Base-by-base conservation (phyloP, 2,113 vertebrate genomes). In the Cyphomyrus plagiostoma region DNA sequence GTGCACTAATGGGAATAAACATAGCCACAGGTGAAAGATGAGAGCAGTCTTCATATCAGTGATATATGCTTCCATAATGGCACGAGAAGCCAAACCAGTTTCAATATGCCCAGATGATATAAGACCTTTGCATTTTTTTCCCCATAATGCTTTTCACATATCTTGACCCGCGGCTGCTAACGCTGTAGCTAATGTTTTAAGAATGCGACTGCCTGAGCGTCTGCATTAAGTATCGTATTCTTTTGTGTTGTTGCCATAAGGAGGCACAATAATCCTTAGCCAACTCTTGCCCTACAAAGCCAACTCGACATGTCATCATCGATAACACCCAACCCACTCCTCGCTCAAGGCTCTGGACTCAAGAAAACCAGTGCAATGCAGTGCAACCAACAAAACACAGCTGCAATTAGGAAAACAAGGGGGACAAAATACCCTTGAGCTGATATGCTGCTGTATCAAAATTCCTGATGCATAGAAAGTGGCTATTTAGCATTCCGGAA, bases 381-480 rank as follows among this genome's bases (percentile, higher is more conserved):
- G 70, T 39, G 70, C 30, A 39, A 77, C 70, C 26, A 80, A 80
- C 35, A 80, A 48, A 84, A 84, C 45, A 46, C 45, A 48, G 82
- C 39, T 56, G 85, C 85, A 87, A 53, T 87, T 49, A 53, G 26
- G 85, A 39, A 23, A n/a, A 87, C 50, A 11, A 6, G 26, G 15
- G 85, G 45, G 5, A 39, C 85, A 39, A 53, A 56, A 56, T 52
- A 87, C 30, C 85, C 50, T 53, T 87, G 49, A 56, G 85, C 26
- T 87, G 85, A 35, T 87, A 26, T n/a, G 50, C 49, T 87, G 88
- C 90, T 93, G 91, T 93, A 90, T 91, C 90, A 89, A 92, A 90
- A 88, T 89, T 89, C 84, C 89, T 87, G 91, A 93, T 91, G 92
- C 89, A 90, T 88, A 86, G 91, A 92, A 89, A 90, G 83, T 87